Base-by-base conservation (phyloP, 2,797 vertebrate genomes). In the Rhinogobio ventralis region DNA sequence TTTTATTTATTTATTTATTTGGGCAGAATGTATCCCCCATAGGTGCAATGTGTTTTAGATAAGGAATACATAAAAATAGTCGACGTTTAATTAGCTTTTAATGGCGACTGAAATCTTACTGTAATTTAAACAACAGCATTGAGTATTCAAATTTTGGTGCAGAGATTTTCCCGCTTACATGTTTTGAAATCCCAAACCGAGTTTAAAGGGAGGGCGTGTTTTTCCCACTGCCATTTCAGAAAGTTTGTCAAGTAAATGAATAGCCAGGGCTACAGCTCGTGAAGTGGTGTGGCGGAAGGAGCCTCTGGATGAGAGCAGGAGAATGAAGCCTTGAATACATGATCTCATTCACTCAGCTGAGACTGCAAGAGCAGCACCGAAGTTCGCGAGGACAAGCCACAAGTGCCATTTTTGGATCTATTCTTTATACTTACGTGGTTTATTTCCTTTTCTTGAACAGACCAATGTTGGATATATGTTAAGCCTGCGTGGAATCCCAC, bases 401-500 rank as follows among this genome's bases (percentile, higher is more conserved):
- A 83, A 85, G 74, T 87, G 88, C 69, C 87, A n/a, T 83, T 78
- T 80, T 85, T 88, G 93, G 93, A 94, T 90, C 74, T 92, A 89
- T 78, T 11, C 89, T 88, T 90, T 68, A 90, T 83, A 62, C 15
- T 72, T 14, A 76, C 53, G 19, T 71, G 42, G 60, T 55, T 75
- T 14, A 10, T 39, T 85, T 84, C 67, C 60, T 81, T 77, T 84
- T 90, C 89, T 86, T 87, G 62, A 88, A 85, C 89, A 87, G 87
- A 89, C 91, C 89, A 86, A 82, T 83, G 88, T 90, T 92, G 94
- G 94, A 95, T 95, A 92, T 95, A 95, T 95, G 94, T 93, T 91
- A 93, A 93, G 90, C 90, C 89, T 92, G 89, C 88, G 93, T 92
- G 95, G 95, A 94, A 91, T 91, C 90, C 83, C 91, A 89, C 78